These are phyloP conservation scores for Musca vetustissima DNA, from an alignment of 1,140 invertebrate genomes.

Conservation along the genomic window DNA sequence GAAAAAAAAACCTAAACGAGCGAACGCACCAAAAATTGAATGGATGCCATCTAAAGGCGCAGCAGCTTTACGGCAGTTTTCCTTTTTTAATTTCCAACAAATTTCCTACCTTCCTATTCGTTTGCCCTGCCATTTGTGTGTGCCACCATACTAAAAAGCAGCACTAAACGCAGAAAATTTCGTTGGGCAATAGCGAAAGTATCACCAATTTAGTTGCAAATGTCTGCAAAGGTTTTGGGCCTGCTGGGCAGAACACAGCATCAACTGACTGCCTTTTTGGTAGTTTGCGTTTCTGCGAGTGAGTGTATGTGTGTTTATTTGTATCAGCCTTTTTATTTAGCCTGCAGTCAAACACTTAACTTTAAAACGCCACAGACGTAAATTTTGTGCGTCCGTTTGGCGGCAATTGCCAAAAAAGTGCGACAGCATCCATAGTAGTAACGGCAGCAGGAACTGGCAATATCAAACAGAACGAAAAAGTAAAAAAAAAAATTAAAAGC, in stretches of 20 bases:
- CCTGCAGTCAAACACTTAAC: slow-evolving; percentile 17
- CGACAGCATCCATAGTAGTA: no score
- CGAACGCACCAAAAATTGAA: slow-evolving; percentile 6
- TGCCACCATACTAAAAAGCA: no score
- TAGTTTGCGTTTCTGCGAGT: no score
- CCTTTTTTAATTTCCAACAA: slow-evolving; percentile 21
- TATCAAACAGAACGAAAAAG: no score
- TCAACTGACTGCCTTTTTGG: neutral
- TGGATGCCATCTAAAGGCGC: neutral
- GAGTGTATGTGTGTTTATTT: neutral
- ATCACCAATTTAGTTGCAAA: slow-evolving; percentile 18
- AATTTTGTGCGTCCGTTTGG: slow-evolving; percentile 16
- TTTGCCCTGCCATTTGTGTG: no score
- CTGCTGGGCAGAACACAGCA: slow-evolving; percentile 5
- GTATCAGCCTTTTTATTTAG: slow-evolving; percentile 13
- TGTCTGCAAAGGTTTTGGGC: slow-evolving; percentile 13
- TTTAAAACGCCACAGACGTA: slow-evolving; percentile 18
- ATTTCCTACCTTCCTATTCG: neutral
- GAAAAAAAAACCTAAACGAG: neutral
- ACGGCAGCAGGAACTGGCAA: neutral
- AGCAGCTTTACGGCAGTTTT: neutral
- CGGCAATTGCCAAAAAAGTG: neutral
- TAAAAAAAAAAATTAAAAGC: slow-evolving; percentile 5
- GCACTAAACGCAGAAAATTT: neutral
- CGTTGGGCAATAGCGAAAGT: neutral